A percentile compares a stretch with the other conserved stretches of the same genome.
Conservation (phyloP, 1,140 invertebrate genomes). For the Odontomachus brunneus region DNA sequence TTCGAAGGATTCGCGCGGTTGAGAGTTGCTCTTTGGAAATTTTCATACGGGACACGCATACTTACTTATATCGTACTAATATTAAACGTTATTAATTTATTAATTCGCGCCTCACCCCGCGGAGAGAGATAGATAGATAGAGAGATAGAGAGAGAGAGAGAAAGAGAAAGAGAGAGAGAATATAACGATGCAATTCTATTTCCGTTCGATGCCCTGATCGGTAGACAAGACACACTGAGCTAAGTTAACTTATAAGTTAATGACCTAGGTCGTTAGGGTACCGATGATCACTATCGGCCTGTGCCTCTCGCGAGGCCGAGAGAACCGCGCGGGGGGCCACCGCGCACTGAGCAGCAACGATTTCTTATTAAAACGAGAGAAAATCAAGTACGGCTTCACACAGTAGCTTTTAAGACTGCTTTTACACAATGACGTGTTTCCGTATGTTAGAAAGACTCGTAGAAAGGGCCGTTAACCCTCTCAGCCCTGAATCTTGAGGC, state of each 20-base stretch:
- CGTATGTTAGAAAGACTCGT: slow-evolving; percentile 51
- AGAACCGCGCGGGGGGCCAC: slow-evolving; percentile 42
- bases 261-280: slow-evolving; percentile 64
- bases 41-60: not conserved
- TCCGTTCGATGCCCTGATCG: slow-evolving; percentile 76
- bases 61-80: slow-evolving; percentile 20
- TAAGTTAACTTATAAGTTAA: slow-evolving; percentile 79
- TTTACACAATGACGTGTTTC: slow-evolving; percentile 76
- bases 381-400: slow-evolving; percentile 60
- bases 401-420: slow-evolving; percentile 75
- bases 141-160: too few relatives aligned
- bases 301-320: slow-evolving; percentile 46
- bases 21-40: slow-evolving; percentile 1
- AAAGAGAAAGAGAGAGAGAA: too few relatives aligned
- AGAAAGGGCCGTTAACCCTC: slow-evolving; percentile 17
- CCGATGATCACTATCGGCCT: slow-evolving; percentile 63
- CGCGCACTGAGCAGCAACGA: slow-evolving; percentile 65
- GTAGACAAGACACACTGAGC: slow-evolving; percentile 78
- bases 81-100: slow-evolving; percentile 51
- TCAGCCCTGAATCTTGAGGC: not conserved
- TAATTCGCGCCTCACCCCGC: not conserved
- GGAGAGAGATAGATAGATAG: too few relatives aligned
- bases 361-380: slow-evolving; percentile 42
- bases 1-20: not conserved
- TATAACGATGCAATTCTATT: slow-evolving; percentile 17